phyloP scores from a whole-genome alignment of 2,113 vertebrate species.

The Anguilla japonica region DNA sequence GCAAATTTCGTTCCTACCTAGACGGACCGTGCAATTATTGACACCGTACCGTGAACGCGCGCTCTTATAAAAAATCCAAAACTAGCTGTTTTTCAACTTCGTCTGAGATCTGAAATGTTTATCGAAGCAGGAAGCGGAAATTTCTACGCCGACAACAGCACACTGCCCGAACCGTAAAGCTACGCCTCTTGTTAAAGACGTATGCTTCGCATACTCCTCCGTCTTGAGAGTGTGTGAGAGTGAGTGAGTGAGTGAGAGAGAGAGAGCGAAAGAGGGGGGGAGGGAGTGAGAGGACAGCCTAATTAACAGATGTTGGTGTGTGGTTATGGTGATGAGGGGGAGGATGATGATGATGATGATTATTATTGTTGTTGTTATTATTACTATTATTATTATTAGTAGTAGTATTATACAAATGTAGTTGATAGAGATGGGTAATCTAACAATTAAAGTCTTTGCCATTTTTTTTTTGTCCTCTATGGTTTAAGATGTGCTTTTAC shows the following conservation, averaged over 20 bases:
- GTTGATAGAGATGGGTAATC: no score
- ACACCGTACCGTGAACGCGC: neutral
- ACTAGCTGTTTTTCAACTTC: constrained; percentile 25
- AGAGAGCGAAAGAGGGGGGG: neutral
- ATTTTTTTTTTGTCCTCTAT: no score
- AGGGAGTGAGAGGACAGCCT: neutral
- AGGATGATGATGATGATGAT: no score
- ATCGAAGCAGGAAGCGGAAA: constrained; percentile 72
- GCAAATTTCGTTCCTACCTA: neutral
- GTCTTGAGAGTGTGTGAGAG: constrained; percentile 8
- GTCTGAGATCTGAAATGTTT: constrained; percentile 39
- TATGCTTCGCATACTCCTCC: constrained; percentile 25
- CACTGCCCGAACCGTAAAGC: constrained; percentile 47
- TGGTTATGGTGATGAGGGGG: no score
- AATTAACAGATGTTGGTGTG: no score
- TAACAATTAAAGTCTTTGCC: no score
- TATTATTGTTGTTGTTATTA: no score
- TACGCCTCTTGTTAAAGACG: constrained; percentile 60
- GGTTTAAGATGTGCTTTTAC: no score
- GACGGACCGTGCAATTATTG: no score
- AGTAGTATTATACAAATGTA: no score
- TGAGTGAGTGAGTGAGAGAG: constrained; percentile 12
- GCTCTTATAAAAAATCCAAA: neutral
- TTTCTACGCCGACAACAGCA: constrained; percentile 50
- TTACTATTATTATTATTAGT: no score